Conservation (phyloP, 2,888 invertebrate species). For the Epiperipatus broadwayi region DNA sequence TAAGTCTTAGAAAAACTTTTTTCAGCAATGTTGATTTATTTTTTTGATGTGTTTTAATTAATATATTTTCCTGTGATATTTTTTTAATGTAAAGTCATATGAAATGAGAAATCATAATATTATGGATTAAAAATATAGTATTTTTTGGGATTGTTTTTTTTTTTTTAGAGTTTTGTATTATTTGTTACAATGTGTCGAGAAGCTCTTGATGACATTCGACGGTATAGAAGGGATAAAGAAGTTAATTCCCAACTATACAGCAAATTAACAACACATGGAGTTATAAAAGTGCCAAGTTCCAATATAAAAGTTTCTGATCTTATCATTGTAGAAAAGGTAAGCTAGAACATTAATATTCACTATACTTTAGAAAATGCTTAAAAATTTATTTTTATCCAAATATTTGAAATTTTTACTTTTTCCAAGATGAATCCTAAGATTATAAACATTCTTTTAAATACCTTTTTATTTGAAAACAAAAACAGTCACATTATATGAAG, state of each 20-base stretch:
- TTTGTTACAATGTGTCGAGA: constrained; percentile 88
- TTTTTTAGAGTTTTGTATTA: constrained; percentile 62
- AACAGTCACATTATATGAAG: too few species aligned
- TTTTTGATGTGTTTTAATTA: too few species aligned
- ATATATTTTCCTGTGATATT: too few species aligned
- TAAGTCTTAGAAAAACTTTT: too few species aligned
- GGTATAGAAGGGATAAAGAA: constrained; percentile 81
- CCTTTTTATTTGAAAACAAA: too few species aligned
- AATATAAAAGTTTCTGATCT: constrained; percentile 54
- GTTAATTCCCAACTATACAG: constrained; percentile 86
- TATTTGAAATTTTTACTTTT: too few species aligned
- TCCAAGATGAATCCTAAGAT: too few species aligned
- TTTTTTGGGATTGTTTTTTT: constrained; percentile 12
- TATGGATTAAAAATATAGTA: constrained; percentile 9
- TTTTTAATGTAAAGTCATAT: constrained; percentile 5
- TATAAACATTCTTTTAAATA: too few species aligned
- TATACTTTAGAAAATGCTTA: constrained; percentile 9
- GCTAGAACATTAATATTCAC: background rate
- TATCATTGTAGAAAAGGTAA: constrained; percentile 58
- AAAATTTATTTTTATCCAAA: too few species aligned
- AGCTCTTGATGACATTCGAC: constrained; percentile 81
- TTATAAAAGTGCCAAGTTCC: constrained; percentile 22
- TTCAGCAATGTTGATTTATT: too few species aligned
- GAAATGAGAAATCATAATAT: constrained; percentile 1
- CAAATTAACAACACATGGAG: constrained; percentile 53